These are phyloP conservation scores for Drosophila dunni DNA, from an alignment of 1,140 invertebrate genomes.

Conservation along the genomic window DNA sequence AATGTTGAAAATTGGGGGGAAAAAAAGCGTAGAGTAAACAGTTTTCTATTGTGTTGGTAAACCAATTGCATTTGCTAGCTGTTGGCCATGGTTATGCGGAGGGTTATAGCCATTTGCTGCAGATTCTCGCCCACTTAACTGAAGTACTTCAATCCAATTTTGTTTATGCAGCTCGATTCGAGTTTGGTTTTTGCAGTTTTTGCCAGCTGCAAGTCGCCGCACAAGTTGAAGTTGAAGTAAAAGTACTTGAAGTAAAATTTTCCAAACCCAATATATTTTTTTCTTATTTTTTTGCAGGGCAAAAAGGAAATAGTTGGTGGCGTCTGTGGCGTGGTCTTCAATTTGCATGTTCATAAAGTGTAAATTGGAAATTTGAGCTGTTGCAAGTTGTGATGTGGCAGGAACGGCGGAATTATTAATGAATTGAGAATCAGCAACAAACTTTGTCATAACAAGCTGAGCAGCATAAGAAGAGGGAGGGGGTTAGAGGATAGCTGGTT, in stretches of 20 bases:
- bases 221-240: conserved; percentile 1
- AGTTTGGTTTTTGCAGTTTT: conserved; percentile 29
- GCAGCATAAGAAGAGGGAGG: not conserved
- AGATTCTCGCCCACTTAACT: conserved; percentile 44
- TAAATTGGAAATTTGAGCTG: conserved; percentile 57
- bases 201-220: conserved; percentile 12
- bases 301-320: conserved; percentile 22
- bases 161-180: conserved; percentile 43
- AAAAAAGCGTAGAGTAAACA: not conserved
- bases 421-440: conserved; percentile 55
- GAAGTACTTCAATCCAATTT: conserved; percentile 55
- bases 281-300: not conserved
- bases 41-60: conserved; percentile 31
- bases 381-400: conserved; percentile 35
- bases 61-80: conserved; percentile 25
- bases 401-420: conserved; percentile 48
- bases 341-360: conserved; percentile 60
- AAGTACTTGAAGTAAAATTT: conserved; percentile 19
- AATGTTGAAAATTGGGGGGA: not conserved
- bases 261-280: not conserved
- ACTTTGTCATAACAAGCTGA: conserved; percentile 45
- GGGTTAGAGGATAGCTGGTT: too few relatives aligned
- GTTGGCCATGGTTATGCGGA: not conserved
- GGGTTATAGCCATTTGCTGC: conserved; percentile 42
- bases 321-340: conserved; percentile 38